Conservation (phyloP, 2,888 invertebrate genomes). For the Catonia carolina region DNA sequence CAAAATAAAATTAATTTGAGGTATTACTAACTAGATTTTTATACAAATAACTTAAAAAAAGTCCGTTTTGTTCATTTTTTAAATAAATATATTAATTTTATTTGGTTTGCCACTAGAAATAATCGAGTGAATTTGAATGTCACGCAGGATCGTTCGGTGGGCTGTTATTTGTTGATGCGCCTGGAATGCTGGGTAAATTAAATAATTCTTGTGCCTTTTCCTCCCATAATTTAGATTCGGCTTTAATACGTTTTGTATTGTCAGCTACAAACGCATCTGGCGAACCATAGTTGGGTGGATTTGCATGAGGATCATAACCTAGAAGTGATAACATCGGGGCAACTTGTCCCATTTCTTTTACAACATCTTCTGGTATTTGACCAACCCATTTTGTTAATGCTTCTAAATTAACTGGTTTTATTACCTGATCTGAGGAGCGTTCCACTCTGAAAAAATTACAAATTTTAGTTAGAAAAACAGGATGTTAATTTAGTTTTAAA, state of each 20-base stretch:
- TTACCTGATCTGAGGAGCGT: constrained; percentile 96
- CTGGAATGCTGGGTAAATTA: too few relatives aligned
- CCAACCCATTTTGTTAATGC: constrained; percentile 91
- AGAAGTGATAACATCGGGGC: constrained; percentile 90
- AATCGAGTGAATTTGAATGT: too few relatives aligned
- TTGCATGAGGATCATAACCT: constrained; percentile 93
- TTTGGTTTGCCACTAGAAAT: too few relatives aligned
- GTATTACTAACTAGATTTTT: too few relatives aligned
- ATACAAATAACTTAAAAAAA: too few relatives aligned
- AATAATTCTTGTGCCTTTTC: constrained; percentile 5
- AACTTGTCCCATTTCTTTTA: constrained; percentile 83
- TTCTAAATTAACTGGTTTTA: constrained; percentile 95
- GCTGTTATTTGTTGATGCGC: too few relatives aligned
- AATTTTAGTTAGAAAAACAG: too few relatives aligned
- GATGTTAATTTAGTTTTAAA: not conserved
- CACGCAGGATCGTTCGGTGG: too few relatives aligned
- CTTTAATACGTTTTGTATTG: constrained; percentile 46
- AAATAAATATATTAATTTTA: too few relatives aligned
- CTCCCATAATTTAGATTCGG: constrained; percentile 8
- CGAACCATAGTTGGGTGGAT: constrained; percentile 90
- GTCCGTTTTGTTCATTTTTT: too few relatives aligned
- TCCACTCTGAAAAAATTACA: constrained; percentile 66
- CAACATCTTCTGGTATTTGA: constrained; percentile 82
- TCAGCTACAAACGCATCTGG: constrained; percentile 68
- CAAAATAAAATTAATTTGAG: too few relatives aligned